A percentile compares a stretch with the other conserved stretches of the same genome.
These are phyloP conservation scores for Anguilla marmorata DNA, from an alignment of 2,797 vertebrate species.

Conservation along the genomic window DNA sequence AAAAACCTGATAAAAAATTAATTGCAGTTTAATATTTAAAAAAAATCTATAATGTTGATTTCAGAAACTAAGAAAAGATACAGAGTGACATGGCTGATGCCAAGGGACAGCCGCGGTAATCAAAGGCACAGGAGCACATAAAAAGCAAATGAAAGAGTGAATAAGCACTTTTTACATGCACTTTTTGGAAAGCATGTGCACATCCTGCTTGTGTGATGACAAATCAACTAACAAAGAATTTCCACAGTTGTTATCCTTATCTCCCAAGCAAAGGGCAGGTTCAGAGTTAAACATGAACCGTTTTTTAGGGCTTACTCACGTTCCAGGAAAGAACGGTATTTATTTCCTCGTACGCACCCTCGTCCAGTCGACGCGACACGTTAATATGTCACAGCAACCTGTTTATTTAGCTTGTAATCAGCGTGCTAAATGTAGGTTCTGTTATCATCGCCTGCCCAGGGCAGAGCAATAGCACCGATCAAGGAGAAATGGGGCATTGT, in stretches of 20 bases:
- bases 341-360: slow-evolving; percentile 32
- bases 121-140: background rate
- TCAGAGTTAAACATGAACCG: slow-evolving; percentile 9
- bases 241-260: slow-evolving; percentile 6
- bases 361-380: slow-evolving; percentile 53
- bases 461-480: slow-evolving; percentile 35
- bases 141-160: background rate
- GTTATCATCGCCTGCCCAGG: slow-evolving; percentile 35
- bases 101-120: background rate
- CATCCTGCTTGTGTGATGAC: background rate
- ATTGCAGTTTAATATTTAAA: too few species aligned
- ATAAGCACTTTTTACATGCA: background rate
- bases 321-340: slow-evolving; percentile 47
- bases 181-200: background rate
- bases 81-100: background rate
- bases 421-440: slow-evolving; percentile 44
- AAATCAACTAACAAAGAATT: background rate
- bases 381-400: slow-evolving; percentile 59
- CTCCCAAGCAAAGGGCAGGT: background rate
- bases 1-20: too few species aligned
- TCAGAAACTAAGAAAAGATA: background rate
- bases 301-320: slow-evolving; percentile 22
- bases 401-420: slow-evolving; percentile 63
- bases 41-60: background rate
- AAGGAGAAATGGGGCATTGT: background rate